Evolutionary conservation across 2,113 vertebrate genomes (phyloP).

Genomic region (Saimiri boliviensis): DNA sequence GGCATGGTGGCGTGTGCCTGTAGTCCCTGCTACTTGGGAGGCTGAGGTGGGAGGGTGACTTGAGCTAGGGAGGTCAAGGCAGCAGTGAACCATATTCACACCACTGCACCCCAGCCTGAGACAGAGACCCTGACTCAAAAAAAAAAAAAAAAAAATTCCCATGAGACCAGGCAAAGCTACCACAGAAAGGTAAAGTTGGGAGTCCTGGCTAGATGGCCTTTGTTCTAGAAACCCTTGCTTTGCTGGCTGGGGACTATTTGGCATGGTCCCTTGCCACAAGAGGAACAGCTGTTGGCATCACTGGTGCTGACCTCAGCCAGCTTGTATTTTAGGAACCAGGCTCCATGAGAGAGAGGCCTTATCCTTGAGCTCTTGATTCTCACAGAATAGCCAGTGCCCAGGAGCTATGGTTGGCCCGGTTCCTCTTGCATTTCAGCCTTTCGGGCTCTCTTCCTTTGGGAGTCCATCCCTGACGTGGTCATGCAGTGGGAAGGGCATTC

Average conservation of each 20-base stretch:
- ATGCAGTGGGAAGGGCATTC: not conserved
- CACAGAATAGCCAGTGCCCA: not conserved
- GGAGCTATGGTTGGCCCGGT: not conserved
- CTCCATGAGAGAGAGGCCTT: not conserved
- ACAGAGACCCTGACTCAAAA: too few species aligned
- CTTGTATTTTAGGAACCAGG: conserved; percentile 39
- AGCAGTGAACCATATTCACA: too few species aligned
- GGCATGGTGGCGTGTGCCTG: too few species aligned
- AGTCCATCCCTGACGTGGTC: not conserved
- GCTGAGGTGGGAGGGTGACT: too few species aligned
- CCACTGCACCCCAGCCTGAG: too few species aligned
- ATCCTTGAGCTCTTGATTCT: not conserved
- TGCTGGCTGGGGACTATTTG: not conserved
- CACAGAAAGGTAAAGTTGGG: not conserved
- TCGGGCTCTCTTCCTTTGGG: not conserved
- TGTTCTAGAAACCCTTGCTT: not conserved
- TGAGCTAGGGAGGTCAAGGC: too few species aligned
- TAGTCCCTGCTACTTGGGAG: too few species aligned
- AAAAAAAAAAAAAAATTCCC: not conserved
- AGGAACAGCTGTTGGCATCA: conserved; percentile 24
- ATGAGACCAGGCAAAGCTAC: not conserved
- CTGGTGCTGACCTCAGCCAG: not conserved
- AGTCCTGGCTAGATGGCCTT: not conserved
- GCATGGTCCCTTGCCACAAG: not conserved
- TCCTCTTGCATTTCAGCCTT: not conserved